Percentiles rank a stretch among this genome's conserved stretches.
These are phyloP conservation scores for Diadumene lineata DNA, from an alignment of 92 coral and sea anemone species.

Conservation along the genomic window DNA sequence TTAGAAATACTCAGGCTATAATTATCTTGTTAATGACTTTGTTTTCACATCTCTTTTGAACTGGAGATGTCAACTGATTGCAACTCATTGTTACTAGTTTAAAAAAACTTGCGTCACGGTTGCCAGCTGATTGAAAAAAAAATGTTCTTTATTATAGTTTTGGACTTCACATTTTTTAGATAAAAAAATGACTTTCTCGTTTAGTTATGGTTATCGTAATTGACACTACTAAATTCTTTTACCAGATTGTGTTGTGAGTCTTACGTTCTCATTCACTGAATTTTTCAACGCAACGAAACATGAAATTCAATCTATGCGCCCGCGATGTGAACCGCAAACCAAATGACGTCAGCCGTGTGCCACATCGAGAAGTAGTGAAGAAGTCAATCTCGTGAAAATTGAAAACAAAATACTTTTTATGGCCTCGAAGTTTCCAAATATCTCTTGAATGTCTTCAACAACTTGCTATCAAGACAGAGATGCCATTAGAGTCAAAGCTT, in stretches of 20 bases:
- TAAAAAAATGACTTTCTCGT: background rate
- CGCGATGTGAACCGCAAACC: conserved; percentile 28
- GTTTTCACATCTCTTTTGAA: too few relatives aligned
- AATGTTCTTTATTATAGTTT: too few relatives aligned
- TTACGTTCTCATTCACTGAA: too few relatives aligned
- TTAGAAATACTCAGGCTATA: too few relatives aligned
- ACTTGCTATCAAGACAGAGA: conserved; percentile 75
- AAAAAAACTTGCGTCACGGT: too few relatives aligned
- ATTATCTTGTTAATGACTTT: too few relatives aligned
- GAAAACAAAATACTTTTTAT: background rate
- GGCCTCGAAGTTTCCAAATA: conserved; percentile 3
- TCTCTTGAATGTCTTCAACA: conserved; percentile 26
- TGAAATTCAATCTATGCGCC: conserved; percentile 11
- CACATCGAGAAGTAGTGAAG: conserved; percentile 32
- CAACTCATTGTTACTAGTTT: too few relatives aligned
- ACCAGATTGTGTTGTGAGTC: background rate
- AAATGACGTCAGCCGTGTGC: conserved; percentile 42
- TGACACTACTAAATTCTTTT: background rate
- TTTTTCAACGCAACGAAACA: background rate
- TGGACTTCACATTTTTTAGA: background rate
- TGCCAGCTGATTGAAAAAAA: too few relatives aligned
- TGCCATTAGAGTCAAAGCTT: conserved; percentile 88
- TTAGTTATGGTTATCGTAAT: background rate
- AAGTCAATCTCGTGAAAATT: conserved; percentile 26
- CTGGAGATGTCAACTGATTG: too few relatives aligned